Evolutionary conservation across 2,797 vertebrate species (phyloP).

Genomic region (Tachyglossus aculeatus): DNA sequence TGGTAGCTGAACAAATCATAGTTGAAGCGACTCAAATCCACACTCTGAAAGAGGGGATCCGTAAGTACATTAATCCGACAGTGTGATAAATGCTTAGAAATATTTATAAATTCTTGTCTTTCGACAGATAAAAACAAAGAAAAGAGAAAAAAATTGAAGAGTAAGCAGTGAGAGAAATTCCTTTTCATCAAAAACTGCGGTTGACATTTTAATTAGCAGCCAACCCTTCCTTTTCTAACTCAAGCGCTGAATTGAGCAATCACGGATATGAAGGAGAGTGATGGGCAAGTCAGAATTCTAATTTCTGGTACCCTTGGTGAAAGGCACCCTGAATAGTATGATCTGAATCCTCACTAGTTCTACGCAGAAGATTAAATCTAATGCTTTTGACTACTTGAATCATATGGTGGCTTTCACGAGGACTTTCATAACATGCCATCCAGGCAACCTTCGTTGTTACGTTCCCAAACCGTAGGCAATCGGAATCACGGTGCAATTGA

Average conservation of each 20-base stretch:
- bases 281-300: background rate
- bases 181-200: slow-evolving; percentile 24
- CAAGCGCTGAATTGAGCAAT: background rate
- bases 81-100: too few relatives aligned
- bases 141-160: background rate
- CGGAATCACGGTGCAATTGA: background rate
- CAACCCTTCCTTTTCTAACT: background rate
- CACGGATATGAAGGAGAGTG: background rate
- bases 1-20: too few relatives aligned
- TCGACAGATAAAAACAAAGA: slow-evolving; percentile 1
- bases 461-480: background rate
- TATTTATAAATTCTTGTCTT: too few relatives aligned
- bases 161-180: background rate
- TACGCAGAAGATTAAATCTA: background rate
- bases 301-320: background rate
- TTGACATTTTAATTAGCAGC: slow-evolving; percentile 34
- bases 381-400: background rate
- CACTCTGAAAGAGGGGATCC: too few relatives aligned
- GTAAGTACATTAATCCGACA: too few relatives aligned
- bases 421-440: background rate
- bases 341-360: background rate
- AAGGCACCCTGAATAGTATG: background rate
- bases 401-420: background rate
- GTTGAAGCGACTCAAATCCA: too few relatives aligned
- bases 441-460: background rate